These are phyloP conservation scores for Sceloporus tristichus DNA, from an alignment of 2,113 vertebrate species.

Conservation along the genomic window DNA sequence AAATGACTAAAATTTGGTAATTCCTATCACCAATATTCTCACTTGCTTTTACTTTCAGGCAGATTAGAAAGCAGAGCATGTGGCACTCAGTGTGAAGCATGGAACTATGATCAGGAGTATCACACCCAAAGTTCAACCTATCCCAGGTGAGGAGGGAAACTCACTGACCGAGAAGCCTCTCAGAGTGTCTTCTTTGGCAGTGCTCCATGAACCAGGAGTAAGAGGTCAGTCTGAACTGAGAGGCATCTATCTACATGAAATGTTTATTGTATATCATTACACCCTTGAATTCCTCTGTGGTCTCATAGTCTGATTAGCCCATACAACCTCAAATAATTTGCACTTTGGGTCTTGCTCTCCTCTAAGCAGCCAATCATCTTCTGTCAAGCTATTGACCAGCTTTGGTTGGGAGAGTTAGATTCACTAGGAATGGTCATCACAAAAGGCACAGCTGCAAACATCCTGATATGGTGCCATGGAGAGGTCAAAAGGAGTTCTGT, in stretches of 20 bases:
- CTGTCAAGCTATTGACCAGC: neutral
- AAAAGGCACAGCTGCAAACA: neutral
- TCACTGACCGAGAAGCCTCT: neutral
- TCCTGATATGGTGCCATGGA: neutral
- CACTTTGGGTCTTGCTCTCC: neutral
- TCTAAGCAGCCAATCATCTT: neutral
- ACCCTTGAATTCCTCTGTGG: constrained; percentile 10
- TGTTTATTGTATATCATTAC: constrained; percentile 29
- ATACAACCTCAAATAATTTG: constrained; percentile 19
- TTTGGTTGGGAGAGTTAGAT: neutral
- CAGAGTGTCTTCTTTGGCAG: neutral
- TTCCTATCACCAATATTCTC: neutral
- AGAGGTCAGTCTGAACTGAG: neutral
- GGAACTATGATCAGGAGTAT: neutral
- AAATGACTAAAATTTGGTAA: too few relatives aligned
- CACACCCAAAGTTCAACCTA: constrained; percentile 11
- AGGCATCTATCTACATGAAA: constrained; percentile 9
- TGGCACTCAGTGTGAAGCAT: neutral
- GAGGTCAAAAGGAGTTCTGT: neutral
- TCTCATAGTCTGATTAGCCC: neutral
- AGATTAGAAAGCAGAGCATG: neutral
- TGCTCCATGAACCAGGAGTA: constrained; percentile 2
- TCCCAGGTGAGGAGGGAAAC: constrained; percentile 15
- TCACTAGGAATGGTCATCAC: neutral
- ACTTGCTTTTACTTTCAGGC: neutral